These are phyloP conservation scores for Phaetusa simplex DNA, from an alignment of 2,113 vertebrate genomes.

Conservation along the genomic window DNA sequence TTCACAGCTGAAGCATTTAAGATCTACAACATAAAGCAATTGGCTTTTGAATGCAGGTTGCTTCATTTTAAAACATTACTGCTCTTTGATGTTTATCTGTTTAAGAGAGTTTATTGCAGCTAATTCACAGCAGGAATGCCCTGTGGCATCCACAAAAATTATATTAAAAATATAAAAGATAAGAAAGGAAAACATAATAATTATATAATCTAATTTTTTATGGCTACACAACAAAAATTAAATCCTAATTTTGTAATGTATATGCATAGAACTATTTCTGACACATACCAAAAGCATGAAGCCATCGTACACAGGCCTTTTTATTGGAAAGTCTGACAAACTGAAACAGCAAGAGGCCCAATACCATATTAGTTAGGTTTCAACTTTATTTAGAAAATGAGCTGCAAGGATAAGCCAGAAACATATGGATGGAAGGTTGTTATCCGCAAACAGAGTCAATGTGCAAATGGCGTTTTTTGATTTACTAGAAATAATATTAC, in stretches of 20 bases:
- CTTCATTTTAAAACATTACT: constrained; percentile 62
- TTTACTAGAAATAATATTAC: constrained; percentile 2
- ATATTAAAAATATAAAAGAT: constrained; percentile 65
- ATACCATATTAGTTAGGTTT: not conserved
- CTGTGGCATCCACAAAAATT: constrained; percentile 60
- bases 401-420: constrained; percentile 35
- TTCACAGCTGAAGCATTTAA: constrained; percentile 14
- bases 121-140: constrained; percentile 68
- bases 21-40: constrained; percentile 30
- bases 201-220: constrained; percentile 68
- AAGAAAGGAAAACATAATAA: constrained; percentile 55
- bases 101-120: constrained; percentile 48
- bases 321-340: constrained; percentile 53
- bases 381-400: constrained; percentile 53
- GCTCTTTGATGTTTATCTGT: constrained; percentile 66
- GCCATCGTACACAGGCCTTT: not conserved
- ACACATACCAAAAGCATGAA: constrained; percentile 57
- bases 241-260: constrained; percentile 51
- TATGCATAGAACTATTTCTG: constrained; percentile 57
- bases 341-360: constrained; percentile 29
- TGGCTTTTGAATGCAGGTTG: constrained; percentile 51
- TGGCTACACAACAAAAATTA: constrained; percentile 58
- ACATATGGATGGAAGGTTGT: constrained; percentile 29
- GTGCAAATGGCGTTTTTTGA: not conserved
- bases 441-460: not conserved